Evolutionary conservation across 2,797 vertebrate genomes (phyloP).

Genomic region (Pristis pectinata): DNA sequence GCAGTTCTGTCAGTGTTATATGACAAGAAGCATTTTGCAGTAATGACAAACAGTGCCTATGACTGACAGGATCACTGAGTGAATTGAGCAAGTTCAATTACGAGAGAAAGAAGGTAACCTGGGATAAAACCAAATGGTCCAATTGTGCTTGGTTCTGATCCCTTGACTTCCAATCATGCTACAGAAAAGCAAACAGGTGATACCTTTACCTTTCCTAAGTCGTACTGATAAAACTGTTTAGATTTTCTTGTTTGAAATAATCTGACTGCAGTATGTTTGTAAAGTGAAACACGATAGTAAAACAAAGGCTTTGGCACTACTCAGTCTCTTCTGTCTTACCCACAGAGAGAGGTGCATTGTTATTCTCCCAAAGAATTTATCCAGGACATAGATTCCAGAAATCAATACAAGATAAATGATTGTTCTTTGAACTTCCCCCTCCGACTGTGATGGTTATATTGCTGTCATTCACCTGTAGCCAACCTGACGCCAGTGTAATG

Average conservation of each 20-base stretch:
- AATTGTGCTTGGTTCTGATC: conserved; percentile 57
- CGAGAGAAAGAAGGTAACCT: conserved; percentile 60
- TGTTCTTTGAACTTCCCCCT: conserved; percentile 59
- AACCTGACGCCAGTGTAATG: conserved; percentile 64
- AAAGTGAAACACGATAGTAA: conserved; percentile 59
- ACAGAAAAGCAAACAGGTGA: conserved; percentile 58
- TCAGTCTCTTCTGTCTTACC: conserved; percentile 50
- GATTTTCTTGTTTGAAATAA: conserved; percentile 55
- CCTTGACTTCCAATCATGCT: conserved; percentile 50
- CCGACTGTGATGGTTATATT: conserved; percentile 46
- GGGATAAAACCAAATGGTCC: conserved; percentile 60
- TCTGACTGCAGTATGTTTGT: conserved; percentile 53
- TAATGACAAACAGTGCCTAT: conserved; percentile 64
- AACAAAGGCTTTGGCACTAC: conserved; percentile 47
- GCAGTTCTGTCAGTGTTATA: conserved; percentile 57
- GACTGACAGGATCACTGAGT: conserved; percentile 66
- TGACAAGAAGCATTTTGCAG: conserved; percentile 63
- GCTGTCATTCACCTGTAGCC: conserved; percentile 63
- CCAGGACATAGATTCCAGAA: conserved; percentile 65
- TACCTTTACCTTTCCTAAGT: conserved; percentile 50
- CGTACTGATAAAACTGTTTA: conserved; percentile 59
- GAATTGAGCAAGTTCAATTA: conserved; percentile 64
- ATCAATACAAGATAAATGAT: conserved; percentile 69
- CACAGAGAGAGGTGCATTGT: conserved; percentile 55
- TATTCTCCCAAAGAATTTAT: conserved; percentile 60